phyloP scores from a whole-genome alignment of 2,888 invertebrate genomes.

The Nomada fabriciana region DNA sequence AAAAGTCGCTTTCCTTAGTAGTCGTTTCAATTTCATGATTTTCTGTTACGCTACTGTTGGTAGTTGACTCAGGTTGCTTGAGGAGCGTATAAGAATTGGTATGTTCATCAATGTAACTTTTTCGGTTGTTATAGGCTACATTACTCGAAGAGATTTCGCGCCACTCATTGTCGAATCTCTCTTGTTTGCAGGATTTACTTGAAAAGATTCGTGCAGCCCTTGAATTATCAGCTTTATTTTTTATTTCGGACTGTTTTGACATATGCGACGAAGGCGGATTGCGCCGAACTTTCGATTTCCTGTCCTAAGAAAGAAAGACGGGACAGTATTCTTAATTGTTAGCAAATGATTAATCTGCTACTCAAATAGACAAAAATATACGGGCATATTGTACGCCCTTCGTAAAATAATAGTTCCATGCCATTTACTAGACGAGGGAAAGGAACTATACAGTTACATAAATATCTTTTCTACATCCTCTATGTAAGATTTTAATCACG shows the following conservation, averaged over 20 bases:
- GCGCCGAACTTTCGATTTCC: background rate
- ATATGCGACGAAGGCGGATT: background rate
- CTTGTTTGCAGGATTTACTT: background rate
- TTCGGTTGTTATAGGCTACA: background rate
- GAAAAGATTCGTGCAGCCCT: background rate
- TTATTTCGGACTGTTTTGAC: background rate
- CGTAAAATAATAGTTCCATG: background rate
- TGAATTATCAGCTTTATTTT: background rate
- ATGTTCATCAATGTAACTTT: background rate
- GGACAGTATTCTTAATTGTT: background rate
- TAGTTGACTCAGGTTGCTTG: constrained; percentile 1
- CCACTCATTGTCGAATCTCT: background rate
- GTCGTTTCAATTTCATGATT: constrained; percentile 25
- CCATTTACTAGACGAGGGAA: background rate
- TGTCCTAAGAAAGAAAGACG: background rate
- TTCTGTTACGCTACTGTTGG: constrained; percentile 13
- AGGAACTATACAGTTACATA: too few relatives aligned
- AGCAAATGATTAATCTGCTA: background rate
- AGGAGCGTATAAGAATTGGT: background rate
- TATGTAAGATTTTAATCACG: too few relatives aligned
- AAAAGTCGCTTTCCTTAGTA: background rate
- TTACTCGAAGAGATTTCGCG: constrained; percentile 6
- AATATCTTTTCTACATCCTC: background rate
- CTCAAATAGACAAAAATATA: too few relatives aligned
- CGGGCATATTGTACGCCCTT: background rate